Percentiles rank a stretch among this genome's conserved stretches.
These are phyloP conservation scores for Lithophane ornitopus DNA, from an alignment of 2,888 invertebrate genomes.

Conservation along the genomic window DNA sequence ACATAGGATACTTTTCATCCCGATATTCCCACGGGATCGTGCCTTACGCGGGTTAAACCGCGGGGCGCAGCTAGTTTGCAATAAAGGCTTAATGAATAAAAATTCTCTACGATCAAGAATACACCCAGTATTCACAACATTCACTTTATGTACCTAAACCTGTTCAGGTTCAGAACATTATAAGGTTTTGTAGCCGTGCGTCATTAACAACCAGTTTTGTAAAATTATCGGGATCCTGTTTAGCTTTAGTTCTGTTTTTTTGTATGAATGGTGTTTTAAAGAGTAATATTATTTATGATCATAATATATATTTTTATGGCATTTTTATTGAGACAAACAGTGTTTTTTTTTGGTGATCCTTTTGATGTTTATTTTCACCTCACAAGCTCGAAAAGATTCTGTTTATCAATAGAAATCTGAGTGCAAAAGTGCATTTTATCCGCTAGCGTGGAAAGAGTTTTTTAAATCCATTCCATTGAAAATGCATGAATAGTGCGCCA, in stretches of 20 bases:
- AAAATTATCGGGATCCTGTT: constrained; percentile 15
- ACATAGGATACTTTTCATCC: too few species aligned
- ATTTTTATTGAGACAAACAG: not conserved
- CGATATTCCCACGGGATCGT: too few species aligned
- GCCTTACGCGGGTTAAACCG: too few species aligned
- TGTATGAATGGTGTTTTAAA: not conserved
- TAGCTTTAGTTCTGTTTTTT: constrained; percentile 6
- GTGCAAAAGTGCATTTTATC: too few species aligned
- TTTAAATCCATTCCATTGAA: too few species aligned
- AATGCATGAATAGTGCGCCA: too few species aligned
- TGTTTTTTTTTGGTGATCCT: too few species aligned
- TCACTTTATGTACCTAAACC: constrained; percentile 16
- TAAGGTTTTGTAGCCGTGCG: constrained; percentile 41
- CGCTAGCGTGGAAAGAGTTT: too few species aligned
- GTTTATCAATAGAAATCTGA: too few species aligned
- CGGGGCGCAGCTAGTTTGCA: too few species aligned
- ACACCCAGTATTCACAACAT: constrained; percentile 4
- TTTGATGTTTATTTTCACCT: too few species aligned
- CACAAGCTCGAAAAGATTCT: too few species aligned
- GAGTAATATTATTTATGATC: not conserved
- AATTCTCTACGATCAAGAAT: constrained; percentile 1
- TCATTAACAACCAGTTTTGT: constrained; percentile 38
- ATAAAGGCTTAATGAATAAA: not conserved
- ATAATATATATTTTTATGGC: not conserved
- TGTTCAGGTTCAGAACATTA: constrained; percentile 26